A percentile compares a stretch with the other conserved stretches of the same genome.
Evolutionary conservation across 2,113 vertebrate genomes (phyloP).

Genomic region (Leptosomus discolor): DNA sequence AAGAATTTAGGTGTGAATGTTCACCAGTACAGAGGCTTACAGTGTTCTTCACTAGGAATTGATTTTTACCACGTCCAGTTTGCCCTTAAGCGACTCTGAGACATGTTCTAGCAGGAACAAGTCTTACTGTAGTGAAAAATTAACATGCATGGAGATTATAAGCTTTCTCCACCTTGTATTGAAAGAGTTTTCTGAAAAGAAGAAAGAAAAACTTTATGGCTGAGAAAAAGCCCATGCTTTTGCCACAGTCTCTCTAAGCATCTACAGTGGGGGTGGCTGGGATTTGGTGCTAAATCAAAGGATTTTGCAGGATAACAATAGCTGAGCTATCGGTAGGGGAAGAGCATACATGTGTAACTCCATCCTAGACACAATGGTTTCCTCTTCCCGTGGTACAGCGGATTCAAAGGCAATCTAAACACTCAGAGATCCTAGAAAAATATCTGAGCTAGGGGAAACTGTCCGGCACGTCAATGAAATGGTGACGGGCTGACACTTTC

Average conservation of each 20-base stretch:
- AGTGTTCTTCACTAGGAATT: neutral
- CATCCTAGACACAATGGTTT: conserved; percentile 26
- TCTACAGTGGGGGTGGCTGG: neutral
- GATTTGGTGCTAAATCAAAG: conserved; percentile 29
- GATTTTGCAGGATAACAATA: conserved; percentile 10
- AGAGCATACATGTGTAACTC: neutral
- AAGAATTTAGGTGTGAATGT: neutral
- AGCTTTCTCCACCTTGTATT: neutral
- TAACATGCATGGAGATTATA: fast-evolving
- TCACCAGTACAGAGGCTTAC: neutral
- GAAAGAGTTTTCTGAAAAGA: neutral
- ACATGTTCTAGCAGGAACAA: neutral
- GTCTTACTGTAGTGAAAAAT: neutral
- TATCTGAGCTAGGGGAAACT: conserved; percentile 30
- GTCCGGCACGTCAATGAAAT: conserved; percentile 11
- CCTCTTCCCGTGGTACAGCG: conserved; percentile 28
- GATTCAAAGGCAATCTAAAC: conserved; percentile 42
- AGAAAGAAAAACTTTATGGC: neutral
- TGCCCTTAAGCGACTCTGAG: neutral
- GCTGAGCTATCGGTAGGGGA: neutral
- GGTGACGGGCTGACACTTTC: conserved; percentile 10
- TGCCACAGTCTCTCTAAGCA: neutral
- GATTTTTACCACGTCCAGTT: neutral
- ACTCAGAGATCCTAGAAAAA: conserved; percentile 31
- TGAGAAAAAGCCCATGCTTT: neutral